Conservation (phyloP, 2,888 invertebrate species). For the Hedychridium roseum region DNA sequence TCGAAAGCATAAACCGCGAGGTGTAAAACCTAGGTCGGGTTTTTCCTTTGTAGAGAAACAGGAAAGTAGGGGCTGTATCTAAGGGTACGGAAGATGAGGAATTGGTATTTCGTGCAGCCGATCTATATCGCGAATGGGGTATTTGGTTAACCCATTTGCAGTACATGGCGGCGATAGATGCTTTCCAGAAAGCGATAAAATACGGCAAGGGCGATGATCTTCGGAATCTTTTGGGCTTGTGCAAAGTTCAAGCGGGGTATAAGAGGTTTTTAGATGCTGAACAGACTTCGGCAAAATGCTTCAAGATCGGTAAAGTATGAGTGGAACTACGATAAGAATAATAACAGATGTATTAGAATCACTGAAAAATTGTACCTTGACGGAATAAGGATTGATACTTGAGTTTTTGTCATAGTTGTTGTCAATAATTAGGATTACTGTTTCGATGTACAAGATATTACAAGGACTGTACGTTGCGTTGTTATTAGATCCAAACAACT, state of each 20-base stretch:
- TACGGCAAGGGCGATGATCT: conserved; percentile 38
- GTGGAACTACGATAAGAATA: background rate
- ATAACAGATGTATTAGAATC: background rate
- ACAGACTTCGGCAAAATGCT: conserved; percentile 41
- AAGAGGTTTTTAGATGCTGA: conserved; percentile 45
- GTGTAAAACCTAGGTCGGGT: too few species aligned
- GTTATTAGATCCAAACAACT: conserved; percentile 49
- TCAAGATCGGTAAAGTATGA: conserved; percentile 43
- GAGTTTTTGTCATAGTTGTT: too few species aligned
- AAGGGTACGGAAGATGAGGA: too few species aligned
- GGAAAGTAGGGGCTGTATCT: too few species aligned
- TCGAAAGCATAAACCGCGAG: too few species aligned
- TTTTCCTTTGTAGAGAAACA: too few species aligned
- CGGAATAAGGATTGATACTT: too few species aligned
- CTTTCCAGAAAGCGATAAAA: conserved; percentile 45
- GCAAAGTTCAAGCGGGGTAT: conserved; percentile 39
- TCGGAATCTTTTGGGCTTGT: conserved; percentile 45
- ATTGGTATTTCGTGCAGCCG: conserved; percentile 34
- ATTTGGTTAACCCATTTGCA: conserved; percentile 33
- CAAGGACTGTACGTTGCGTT: too few species aligned
- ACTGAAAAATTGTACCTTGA: too few species aligned
- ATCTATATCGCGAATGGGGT: conserved; percentile 55
- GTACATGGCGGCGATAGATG: conserved; percentile 35
- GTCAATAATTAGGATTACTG: too few species aligned
- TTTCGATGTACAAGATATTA: too few species aligned